Evolutionary conservation across 2,113 vertebrate species (phyloP).

Genomic region (Mustela lutreola): DNA sequence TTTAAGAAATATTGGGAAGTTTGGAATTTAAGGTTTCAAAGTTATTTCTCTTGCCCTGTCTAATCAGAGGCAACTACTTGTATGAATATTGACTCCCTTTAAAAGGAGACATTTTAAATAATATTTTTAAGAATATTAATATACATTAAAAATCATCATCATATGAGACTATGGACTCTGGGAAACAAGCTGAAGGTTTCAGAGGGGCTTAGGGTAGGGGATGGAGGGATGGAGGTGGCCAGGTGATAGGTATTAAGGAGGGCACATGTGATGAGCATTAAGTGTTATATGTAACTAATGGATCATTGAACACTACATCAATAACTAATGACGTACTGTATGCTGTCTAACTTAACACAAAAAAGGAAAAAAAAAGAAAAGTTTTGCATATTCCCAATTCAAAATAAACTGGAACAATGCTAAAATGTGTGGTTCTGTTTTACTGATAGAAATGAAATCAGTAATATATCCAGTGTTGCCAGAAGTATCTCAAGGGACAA

Average conservation of each 20-base stretch:
- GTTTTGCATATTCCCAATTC: neutral
- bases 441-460: neutral
- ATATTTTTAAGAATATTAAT: conserved; percentile 22
- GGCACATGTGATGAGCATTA: no score
- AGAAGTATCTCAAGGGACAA: neutral
- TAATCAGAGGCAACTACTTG: neutral
- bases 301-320: no score
- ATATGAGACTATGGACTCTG: neutral
- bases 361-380: neutral
- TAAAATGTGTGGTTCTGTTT: neutral
- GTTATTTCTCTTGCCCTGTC: neutral
- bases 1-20: neutral
- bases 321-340: no score
- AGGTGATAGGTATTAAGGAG: neutral
- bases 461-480: neutral
- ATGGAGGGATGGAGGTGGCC: neutral
- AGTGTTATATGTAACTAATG: no score
- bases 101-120: neutral
- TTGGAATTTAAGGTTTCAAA: neutral
- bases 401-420: neutral
- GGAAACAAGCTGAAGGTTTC: neutral
- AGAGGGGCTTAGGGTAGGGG: neutral
- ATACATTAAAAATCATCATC: neutral
- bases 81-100: neutral
- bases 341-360: no score